Evolutionary conservation across 1,140 invertebrate genomes (phyloP).

Genomic region (Chelonus insularis): DNA sequence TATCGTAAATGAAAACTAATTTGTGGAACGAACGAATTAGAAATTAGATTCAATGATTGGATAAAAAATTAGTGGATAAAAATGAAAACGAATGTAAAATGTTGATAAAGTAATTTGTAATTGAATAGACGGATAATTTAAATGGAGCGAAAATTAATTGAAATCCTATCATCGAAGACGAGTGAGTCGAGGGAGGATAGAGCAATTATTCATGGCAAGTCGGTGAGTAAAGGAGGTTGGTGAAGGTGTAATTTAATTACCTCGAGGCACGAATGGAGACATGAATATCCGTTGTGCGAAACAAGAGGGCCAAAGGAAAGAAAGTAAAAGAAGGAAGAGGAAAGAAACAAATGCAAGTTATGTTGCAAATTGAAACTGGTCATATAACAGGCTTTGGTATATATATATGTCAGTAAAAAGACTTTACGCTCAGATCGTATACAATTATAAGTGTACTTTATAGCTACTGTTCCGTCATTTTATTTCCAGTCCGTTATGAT

Average conservation of each 20-base stretch:
- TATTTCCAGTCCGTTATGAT: background rate
- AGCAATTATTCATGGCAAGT: slow-evolving; percentile 29
- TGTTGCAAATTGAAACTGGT: slow-evolving; percentile 26
- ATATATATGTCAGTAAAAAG: background rate
- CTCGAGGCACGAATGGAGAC: slow-evolving; percentile 33
- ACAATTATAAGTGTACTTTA: background rate
- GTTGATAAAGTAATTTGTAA: background rate
- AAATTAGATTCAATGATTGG: background rate
- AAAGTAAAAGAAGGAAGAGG: background rate
- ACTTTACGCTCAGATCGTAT: background rate
- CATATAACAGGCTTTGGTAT: slow-evolving; percentile 19
- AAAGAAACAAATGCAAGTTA: slow-evolving; percentile 1
- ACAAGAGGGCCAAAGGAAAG: background rate
- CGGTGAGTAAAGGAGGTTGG: slow-evolving; percentile 8
- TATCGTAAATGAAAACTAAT: too few species aligned
- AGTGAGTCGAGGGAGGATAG: slow-evolving; percentile 5
- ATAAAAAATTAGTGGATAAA: background rate
- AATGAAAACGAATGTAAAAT: background rate
- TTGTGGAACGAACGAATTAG: background rate
- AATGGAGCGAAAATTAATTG: slow-evolving; percentile 27
- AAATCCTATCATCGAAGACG: slow-evolving; percentile 17
- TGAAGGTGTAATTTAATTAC: slow-evolving; percentile 43
- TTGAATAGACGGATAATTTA: slow-evolving; percentile 12
- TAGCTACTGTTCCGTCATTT: background rate
- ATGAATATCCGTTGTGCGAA: slow-evolving; percentile 27